phyloP scores from a whole-genome alignment of 2,113 vertebrate species.

The Rhizomys pruinosus region DNA sequence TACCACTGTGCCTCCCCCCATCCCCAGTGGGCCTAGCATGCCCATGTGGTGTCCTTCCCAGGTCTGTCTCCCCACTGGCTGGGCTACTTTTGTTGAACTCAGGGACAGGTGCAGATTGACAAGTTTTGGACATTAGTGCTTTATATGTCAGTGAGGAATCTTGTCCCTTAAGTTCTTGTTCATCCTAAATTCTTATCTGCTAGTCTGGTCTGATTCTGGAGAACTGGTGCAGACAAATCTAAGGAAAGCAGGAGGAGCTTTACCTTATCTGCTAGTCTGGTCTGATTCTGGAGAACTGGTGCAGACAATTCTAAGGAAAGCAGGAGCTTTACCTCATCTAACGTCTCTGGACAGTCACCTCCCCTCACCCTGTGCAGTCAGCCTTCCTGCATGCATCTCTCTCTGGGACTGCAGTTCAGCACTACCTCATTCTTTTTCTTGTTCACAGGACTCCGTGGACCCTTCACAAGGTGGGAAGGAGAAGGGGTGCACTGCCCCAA shows the following conservation, averaged over 20 bases:
- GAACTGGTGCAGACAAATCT: background rate
- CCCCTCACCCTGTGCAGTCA: background rate
- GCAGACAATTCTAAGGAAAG: background rate
- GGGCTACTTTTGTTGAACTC: background rate
- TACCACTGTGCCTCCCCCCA: too few species aligned
- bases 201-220: background rate
- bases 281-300: background rate
- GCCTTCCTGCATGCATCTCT: background rate
- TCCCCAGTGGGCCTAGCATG: too few species aligned
- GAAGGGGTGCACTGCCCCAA: rapidly evolving
- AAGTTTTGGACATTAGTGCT: background rate
- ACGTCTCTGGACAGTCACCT: background rate
- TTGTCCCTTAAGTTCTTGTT: rapidly evolving
- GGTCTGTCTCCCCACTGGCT: background rate
- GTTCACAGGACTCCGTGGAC: background rate
- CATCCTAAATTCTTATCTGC: background rate
- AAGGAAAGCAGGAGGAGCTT: background rate
- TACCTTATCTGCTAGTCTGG: background rate
- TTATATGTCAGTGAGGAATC: background rate
- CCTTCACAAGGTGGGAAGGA: background rate
- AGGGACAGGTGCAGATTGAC: background rate
- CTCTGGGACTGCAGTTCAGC: background rate
- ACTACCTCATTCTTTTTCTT: background rate
- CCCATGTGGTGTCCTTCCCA: background rate
- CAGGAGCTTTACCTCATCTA: background rate